A percentile compares a stretch with the other conserved stretches of the same genome.
phyloP scores from a whole-genome alignment of 1,140 invertebrate genomes.

The Mizuhopecten yessoensis region DNA sequence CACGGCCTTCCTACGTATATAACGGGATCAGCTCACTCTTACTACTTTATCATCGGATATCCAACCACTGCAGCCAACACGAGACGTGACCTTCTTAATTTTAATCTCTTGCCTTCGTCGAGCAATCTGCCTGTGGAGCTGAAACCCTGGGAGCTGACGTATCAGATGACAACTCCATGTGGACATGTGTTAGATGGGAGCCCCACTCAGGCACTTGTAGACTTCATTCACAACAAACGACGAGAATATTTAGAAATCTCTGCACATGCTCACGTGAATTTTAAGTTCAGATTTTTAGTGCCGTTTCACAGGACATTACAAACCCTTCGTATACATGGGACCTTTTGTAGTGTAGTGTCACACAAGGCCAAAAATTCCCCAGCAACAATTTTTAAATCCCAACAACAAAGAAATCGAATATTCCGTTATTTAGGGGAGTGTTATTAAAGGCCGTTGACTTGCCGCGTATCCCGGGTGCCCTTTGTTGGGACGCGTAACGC shows the following conservation, averaged over 20 bases:
- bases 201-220: neutral
- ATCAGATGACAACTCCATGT: neutral
- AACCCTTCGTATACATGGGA: neutral
- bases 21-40: neutral
- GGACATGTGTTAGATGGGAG: constrained; percentile 2
- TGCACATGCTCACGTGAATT: neutral
- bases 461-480: constrained; percentile 9
- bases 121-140: constrained; percentile 29
- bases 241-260: neutral
- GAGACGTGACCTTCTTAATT: neutral
- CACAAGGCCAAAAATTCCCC: neutral
- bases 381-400: constrained; percentile 24
- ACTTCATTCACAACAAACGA: constrained; percentile 24
- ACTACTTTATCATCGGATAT: neutral
- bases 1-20: neutral
- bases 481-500: neutral
- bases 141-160: constrained; percentile 29
- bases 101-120: constrained; percentile 25
- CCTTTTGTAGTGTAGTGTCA: neutral
- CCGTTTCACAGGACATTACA: neutral
- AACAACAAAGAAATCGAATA: constrained; percentile 28
- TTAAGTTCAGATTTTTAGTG: neutral
- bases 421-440: constrained; percentile 24
- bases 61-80: neutral
- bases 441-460: neutral